Evolutionary conservation across 2,888 invertebrate species (phyloP), one percentile per base, ranked within the genome.

Genomic region (Melolontha melolontha): DNA sequence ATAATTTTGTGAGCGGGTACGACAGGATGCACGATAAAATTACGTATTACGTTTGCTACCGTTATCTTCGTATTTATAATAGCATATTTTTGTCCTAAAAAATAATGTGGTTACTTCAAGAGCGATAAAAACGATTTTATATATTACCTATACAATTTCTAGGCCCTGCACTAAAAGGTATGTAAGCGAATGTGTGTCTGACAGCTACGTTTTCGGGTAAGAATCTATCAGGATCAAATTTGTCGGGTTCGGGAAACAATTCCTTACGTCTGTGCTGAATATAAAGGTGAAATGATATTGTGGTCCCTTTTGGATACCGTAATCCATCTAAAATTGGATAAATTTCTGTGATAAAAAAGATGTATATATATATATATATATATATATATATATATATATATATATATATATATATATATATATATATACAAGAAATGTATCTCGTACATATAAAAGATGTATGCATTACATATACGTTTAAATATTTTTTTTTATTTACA

Each of bases 41-140:
- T 70, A 16, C 73, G 68, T 39, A 75, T 42, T 14, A 74, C 67
- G 34, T 71, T 71, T 4, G 72, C 71, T 11, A 75, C 62, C 11
- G 70, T 59, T 41, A 70, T 66, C 54, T 75, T 75, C 16, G 65
- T 65, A 29, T 70, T 62, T 47, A 74, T 51, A 27, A 71, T 54
- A 11, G 75, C 75, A 49, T 71, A 75, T 59, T 69, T 70, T 65
- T 72, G 70, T 10, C 75, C 75, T 75, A 41, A 11, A 67, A 50
- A 55, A 54, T 10, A 27, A n/a, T 10, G 16, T 17, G 12, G 40
- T 41, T 42, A 5, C 7, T 17, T 42, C 11, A 5, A 34, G 6
- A n/a, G 5, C n/a, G 34, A 62, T 47, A 16, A 6, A 42, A 27
- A 27, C 16, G 5, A 11, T 34, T 29, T 10, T 16, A 22, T 16